Evolutionary conservation across 2,888 invertebrate genomes (phyloP), one percentile per base, ranked within the genome.

Genomic region (Eilema depressum): DNA sequence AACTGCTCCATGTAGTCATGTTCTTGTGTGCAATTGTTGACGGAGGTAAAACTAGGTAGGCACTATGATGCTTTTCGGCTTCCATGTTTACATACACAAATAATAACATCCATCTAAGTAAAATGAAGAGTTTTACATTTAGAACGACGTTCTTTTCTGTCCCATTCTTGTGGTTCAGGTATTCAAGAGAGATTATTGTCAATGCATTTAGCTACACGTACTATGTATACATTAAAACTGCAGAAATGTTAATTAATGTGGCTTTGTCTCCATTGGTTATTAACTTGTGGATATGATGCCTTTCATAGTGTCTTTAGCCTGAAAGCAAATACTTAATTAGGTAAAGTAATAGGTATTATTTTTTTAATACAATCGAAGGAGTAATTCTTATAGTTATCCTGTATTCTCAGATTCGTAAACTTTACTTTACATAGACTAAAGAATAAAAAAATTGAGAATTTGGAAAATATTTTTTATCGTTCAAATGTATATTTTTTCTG

Each of bases 241-340:
- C 2, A n/a, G 8, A 20, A 2, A 53, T 53, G 53, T 53, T 53
- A 53, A n/a, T n/a, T 53, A 2, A n/a, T 47, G 20, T 47, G 47
- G 47, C 20, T 20, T 47, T 47, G 20, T 47, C 47, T 7, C 47
- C 47, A 47, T 47, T 3, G 53, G n/a, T 10, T 53, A 53, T 53
- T n/a, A n/a, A 53, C n/a, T 5, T 53, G 8, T n/a, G 1, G 53
- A n/a, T 53, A 10, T 2, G n/a, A 53, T 57, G 8, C 23, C 66
- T 66, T 57, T 66, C 8, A 53, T 2, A 53, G 53, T 53, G 53
- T 53, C 53, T 53, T 57, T 57, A 33, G 57, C 66, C 66, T 66
- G 37, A 57, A 66, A 66, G 0, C n/a, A 53, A 53, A 53, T 53
- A 53, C 8, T 10, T 53, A 53, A n/a, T 47, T 47, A 47, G 20